Conservation (phyloP, 35 echinoderm and acorn worm species). For the Hemicentrotus pulcherrimus region DNA sequence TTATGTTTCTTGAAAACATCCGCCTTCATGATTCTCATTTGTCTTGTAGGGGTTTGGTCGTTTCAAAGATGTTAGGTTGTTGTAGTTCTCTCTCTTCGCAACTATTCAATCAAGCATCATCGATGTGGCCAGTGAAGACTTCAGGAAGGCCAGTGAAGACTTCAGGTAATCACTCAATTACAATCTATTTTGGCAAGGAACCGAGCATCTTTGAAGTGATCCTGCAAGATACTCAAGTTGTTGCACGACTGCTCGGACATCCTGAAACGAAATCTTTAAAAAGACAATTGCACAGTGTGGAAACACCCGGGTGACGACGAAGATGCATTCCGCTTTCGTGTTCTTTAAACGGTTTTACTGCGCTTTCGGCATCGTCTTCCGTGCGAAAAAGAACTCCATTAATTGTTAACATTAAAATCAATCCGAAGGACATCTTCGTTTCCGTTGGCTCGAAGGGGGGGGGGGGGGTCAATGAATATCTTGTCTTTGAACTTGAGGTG, state of each 20-base stretch:
- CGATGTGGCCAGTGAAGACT: no score
- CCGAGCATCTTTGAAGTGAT: not conserved
- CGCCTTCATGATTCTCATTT: no score
- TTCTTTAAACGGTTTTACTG: not conserved
- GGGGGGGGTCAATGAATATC: not conserved
- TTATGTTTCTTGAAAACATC: not conserved
- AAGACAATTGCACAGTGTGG: not conserved
- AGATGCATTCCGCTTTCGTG: not conserved
- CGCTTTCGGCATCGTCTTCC: not conserved
- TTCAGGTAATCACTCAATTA: no score
- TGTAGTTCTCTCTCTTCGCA: no score
- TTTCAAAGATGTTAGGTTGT: no score
- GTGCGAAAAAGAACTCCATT: not conserved
- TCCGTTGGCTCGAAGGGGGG: not conserved
- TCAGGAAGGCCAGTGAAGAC: no score
- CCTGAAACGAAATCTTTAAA: no score
- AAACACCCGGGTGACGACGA: not conserved
- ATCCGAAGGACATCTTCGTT: not conserved
- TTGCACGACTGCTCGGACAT: not conserved
- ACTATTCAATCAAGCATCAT: no score
- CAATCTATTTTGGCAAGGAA: no score
- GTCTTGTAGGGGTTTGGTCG: no score
- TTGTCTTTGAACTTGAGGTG: not conserved
- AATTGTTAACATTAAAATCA: not conserved
- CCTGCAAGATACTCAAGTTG: not conserved